Percentiles rank a stretch among this genome's conserved stretches.
These are phyloP conservation scores for Gulo gulo DNA, from an alignment of 2,113 vertebrate species.

Conservation along the genomic window DNA sequence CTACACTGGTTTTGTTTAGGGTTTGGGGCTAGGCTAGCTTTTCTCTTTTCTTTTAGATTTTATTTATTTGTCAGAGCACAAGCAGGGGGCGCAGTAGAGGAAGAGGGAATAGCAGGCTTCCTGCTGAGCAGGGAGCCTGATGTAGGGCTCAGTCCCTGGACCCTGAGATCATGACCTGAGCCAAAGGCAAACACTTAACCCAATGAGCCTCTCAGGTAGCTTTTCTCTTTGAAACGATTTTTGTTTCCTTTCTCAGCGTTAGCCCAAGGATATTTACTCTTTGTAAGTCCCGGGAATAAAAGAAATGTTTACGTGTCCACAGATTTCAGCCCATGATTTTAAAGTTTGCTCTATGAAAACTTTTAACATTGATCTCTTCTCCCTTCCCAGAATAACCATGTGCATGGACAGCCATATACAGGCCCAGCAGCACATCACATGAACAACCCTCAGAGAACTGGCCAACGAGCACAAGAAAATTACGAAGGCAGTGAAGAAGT, in stretches of 20 bases:
- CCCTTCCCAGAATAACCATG: slow-evolving; percentile 94
- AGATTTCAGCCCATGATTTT: not conserved
- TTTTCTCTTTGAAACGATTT: slow-evolving; percentile 21
- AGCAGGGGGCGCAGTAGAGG: not conserved
- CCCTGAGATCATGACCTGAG: not conserved
- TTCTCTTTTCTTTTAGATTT: not conserved
- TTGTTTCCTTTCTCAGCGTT: slow-evolving; percentile 17
- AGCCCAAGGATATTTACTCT: not conserved
- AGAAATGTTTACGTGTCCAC: not conserved
- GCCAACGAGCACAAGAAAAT: slow-evolving; percentile 99
- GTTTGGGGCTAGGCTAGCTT: not conserved
- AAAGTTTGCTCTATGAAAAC: not conserved
- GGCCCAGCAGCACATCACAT: slow-evolving; percentile 99
- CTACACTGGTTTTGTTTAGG: slow-evolving; percentile 53
- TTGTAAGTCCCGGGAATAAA: slow-evolving; percentile 16
- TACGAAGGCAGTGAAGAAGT: slow-evolving; percentile 97
- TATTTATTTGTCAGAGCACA: not conserved
- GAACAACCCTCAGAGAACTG: slow-evolving; percentile 98
- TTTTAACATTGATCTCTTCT: slow-evolving; percentile 55
- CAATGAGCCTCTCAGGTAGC: not conserved
- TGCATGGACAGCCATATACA: slow-evolving; percentile 98
- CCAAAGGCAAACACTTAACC: not conserved
- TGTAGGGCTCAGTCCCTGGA: not conserved
- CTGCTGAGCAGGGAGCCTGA: not conserved
- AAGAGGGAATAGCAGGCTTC: not conserved